A percentile compares a stretch with the other conserved stretches of the same genome.
Conservation (phyloP, 2,888 invertebrate genomes). For the Uloborus plumipes region DNA sequence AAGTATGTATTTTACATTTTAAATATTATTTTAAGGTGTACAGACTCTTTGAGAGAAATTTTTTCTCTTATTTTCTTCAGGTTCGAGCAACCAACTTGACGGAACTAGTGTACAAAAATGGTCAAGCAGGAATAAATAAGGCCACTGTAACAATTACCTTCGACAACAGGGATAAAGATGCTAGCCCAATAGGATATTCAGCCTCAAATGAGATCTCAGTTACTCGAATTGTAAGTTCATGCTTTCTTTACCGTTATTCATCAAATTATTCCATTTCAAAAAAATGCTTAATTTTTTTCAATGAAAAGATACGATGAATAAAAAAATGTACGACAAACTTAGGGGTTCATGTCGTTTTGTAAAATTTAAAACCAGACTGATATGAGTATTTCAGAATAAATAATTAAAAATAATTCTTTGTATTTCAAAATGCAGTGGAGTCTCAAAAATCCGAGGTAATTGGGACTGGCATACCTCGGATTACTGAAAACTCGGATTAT, state of each 20-base stretch:
- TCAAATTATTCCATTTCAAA: no score
- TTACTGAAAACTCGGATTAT: no score
- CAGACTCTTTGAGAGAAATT: not conserved
- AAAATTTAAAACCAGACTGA: no score
- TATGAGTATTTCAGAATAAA: no score
- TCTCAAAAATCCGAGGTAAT: not conserved
- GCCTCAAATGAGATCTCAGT: constrained; percentile 91
- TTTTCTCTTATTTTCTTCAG: constrained; percentile 73
- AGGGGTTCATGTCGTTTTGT: not conserved
- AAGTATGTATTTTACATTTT: constrained; percentile 79
- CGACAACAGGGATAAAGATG: constrained; percentile 86
- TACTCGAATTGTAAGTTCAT: constrained; percentile 81
- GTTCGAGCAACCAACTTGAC: constrained; percentile 90
- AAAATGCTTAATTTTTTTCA: no score
- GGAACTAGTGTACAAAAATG: constrained; percentile 97
- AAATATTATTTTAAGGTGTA: no score
- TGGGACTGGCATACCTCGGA: no score
- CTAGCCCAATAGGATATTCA: constrained; percentile 93
- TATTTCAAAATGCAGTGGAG: not conserved
- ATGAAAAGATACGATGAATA: no score
- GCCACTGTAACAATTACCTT: constrained; percentile 96
- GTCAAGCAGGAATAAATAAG: constrained; percentile 94
- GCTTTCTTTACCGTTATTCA: no score
- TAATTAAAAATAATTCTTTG: no score
- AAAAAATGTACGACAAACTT: no score